Evolutionary conservation across 2,888 invertebrate species (phyloP).

Genomic region (Folsomia candida): DNA sequence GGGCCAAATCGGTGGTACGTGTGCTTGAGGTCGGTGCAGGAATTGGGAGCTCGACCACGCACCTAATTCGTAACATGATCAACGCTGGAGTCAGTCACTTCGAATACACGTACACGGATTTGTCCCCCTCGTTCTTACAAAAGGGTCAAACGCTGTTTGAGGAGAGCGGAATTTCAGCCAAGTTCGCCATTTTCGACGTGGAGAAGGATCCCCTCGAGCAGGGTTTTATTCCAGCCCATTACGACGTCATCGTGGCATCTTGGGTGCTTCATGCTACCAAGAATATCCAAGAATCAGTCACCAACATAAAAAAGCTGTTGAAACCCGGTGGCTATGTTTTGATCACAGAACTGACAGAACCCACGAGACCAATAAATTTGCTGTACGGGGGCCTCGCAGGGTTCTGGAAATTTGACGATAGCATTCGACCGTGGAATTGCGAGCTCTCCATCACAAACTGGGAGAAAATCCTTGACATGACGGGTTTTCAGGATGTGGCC

Average conservation of each 20-base stretch:
- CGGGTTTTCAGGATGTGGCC: no score
- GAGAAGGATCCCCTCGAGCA: conserved; percentile 13
- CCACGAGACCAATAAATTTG: background rate
- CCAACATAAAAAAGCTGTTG: background rate
- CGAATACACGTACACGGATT: background rate
- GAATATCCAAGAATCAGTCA: background rate
- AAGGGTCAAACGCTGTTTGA: background rate
- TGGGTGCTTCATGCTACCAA: background rate
- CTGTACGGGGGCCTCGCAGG: background rate
- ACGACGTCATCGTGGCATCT: background rate
- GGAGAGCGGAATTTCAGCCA: conserved; percentile 5
- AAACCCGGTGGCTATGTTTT: background rate
- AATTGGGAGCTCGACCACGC: background rate
- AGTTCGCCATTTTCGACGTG: conserved; percentile 27
- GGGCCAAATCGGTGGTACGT: background rate
- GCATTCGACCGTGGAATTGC: background rate
- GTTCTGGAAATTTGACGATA: background rate
- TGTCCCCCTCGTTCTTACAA: background rate
- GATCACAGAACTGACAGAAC: background rate
- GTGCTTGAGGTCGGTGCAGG: background rate
- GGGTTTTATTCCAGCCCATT: background rate
- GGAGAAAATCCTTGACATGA: no score
- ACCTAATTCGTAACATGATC: background rate
- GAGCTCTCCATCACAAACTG: no score
- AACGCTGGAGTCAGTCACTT: background rate